Conservation (phyloP, 2,888 invertebrate species). For the Adelognathus sp. region DNA sequence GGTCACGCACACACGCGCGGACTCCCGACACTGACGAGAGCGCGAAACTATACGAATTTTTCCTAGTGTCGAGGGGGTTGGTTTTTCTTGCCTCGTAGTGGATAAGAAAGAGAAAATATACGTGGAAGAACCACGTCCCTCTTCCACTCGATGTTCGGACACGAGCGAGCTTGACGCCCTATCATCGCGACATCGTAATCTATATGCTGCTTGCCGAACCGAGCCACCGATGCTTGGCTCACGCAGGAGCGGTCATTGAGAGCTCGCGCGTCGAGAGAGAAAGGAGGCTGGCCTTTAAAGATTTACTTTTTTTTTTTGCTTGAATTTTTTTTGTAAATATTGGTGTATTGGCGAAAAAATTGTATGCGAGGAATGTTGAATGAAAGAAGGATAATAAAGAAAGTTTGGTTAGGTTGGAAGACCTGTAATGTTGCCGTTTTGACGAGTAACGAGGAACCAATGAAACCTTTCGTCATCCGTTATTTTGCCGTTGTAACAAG, state of each 20-base stretch:
- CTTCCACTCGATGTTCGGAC: slow-evolving; percentile 5
- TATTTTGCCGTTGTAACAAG: too few species aligned
- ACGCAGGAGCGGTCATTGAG: slow-evolving; percentile 48
- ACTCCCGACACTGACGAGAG: not conserved
- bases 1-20: slow-evolving; percentile 16
- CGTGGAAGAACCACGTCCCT: too few species aligned
- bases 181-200: slow-evolving; percentile 5
- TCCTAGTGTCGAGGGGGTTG: slow-evolving; percentile 7
- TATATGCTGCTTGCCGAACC: not conserved
- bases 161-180: not conserved
- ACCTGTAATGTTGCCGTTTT: too few species aligned
- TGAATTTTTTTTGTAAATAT: slow-evolving; percentile 7
- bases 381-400: too few species aligned
- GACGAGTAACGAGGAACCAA: too few species aligned
- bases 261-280: slow-evolving; percentile 20
- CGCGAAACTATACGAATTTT: not conserved
- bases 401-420: too few species aligned
- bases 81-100: not conserved
- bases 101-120: not conserved
- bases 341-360: too few species aligned
- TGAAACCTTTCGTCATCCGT: too few species aligned
- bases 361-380: too few species aligned
- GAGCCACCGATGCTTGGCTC: not conserved
- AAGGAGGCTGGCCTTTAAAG: slow-evolving; percentile 49
- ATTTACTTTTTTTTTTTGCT: not conserved